Conservation (phyloP, 2,888 invertebrate genomes). For the Drosophila tripunctata region DNA sequence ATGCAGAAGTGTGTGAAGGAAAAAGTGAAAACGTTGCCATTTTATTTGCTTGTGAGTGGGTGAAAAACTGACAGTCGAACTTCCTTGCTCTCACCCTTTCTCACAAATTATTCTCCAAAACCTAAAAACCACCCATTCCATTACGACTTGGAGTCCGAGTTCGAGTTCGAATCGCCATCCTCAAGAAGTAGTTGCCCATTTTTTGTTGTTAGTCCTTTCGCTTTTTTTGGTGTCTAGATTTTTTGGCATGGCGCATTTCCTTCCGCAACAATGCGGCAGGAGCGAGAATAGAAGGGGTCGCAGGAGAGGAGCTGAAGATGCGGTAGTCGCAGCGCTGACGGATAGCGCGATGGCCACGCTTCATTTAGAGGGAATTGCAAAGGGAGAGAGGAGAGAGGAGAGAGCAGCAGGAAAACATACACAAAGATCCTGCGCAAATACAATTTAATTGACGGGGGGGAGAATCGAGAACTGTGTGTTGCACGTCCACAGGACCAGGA, state of each 20-base stretch:
- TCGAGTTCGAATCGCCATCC: constrained; percentile 16
- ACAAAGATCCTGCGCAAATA: constrained; percentile 67
- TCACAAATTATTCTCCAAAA: constrained; percentile 1
- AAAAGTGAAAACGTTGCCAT: constrained; percentile 51
- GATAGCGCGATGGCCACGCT: constrained; percentile 52
- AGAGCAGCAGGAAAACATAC: constrained; percentile 17
- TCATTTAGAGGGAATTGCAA: constrained; percentile 18
- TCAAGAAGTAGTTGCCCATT: constrained; percentile 59
- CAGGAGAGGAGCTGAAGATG: neutral
- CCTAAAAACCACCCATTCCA: constrained; percentile 1
- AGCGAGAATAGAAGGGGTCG: constrained; percentile 8
- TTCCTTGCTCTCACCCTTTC: neutral
- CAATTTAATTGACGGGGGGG: constrained; percentile 67
- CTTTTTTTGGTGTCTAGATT: constrained; percentile 48
- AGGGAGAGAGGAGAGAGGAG: neutral
- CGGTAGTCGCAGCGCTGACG: constrained; percentile 41
- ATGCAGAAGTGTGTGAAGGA: too few species aligned
- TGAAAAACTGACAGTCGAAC: constrained; percentile 14
- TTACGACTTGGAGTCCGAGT: neutral
- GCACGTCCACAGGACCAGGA: constrained; percentile 13
- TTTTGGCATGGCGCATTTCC: constrained; percentile 65
- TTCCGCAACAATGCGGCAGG: constrained; percentile 43
- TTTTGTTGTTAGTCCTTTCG: constrained; percentile 40
- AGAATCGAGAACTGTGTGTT: constrained; percentile 25
- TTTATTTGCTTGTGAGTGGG: constrained; percentile 37